Base-by-base conservation (phyloP, 2,113 vertebrate genomes). In the Rhea americana region DNA sequence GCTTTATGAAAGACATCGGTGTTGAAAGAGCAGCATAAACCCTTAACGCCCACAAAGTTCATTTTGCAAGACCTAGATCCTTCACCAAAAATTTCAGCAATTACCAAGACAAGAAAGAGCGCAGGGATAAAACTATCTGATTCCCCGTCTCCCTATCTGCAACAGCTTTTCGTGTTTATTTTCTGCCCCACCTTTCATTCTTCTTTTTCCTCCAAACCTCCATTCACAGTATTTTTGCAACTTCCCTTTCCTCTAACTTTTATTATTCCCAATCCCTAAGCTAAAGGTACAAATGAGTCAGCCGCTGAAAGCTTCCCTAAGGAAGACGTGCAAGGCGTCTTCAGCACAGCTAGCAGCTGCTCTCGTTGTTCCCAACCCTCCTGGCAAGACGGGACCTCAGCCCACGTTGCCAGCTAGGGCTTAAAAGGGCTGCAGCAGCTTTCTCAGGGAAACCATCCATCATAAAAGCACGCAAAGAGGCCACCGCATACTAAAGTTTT, bases 1-100 rank as follows among this genome's bases (percentile, higher is more conserved):
- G 74, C 58, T 78, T 58, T 21, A 11, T 30, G 62, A 16, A 51
- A 87, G 32, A 30, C 56, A 3, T 5, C 5, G 56, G 30, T 82
- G 93, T 90, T 45, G 90, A 93, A 96, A 95, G 56, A 89, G 62
- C 88, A 85, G 81, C 1, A 0, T 22, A 63, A 87, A 67, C 45
- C 45, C 0, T 0, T 67, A 63, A 73, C 63, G 63, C 74, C 58
- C 84, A 39, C 20, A 50, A 75, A 51, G 41, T 47, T 25, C 6
- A 43, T 82, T 85, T 65, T 61, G 84, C 47, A 89, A 95, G 74
- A 70, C 62, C 7, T 70, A 93, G 37, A 39, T 26, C 41, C 55
- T 62, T 76, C 65, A 45, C 39, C 45, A 32, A 76, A 41, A 75
- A 58, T 26, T 21, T 79, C 66, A 51, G 6, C 48, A 68, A 35